Percentiles rank a stretch among this genome's conserved stretches.
Conservation (phyloP, 2,113 vertebrate species). For the Actinemys pallida region DNA sequence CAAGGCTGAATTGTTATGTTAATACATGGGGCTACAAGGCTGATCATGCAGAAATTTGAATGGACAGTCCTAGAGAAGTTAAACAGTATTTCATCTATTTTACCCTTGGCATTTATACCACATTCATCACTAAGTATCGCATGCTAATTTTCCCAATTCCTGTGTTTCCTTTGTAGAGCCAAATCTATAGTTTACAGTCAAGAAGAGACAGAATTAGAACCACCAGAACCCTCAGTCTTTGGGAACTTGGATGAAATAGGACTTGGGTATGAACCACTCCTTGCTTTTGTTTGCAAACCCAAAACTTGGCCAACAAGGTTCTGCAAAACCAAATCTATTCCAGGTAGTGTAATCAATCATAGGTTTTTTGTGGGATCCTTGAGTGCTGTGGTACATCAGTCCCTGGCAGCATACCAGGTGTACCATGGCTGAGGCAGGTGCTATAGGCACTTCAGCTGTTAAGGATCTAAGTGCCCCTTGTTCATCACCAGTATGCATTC, state of each 20-base stretch:
- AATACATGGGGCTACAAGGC: constrained; percentile 1
- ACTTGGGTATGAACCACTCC: neutral
- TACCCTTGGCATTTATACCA: constrained; percentile 1
- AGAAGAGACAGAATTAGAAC: neutral
- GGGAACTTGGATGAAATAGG: neutral
- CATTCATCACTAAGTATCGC: neutral
- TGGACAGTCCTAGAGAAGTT: neutral
- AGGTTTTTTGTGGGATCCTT: neutral
- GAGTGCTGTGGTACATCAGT: neutral
- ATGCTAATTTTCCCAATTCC: neutral
- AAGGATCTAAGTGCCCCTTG: neutral
- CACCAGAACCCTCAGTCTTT: neutral
- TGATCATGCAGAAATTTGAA: constrained; percentile 27
- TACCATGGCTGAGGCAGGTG: neutral
- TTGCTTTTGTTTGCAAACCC: neutral
- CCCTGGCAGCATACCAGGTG: neutral
- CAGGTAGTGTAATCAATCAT: neutral
- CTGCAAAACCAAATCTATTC: neutral
- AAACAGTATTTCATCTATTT: neutral
- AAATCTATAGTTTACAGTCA: neutral
- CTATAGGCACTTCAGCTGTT: neutral
- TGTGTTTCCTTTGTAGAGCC: constrained; percentile 8
- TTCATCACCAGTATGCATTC: neutral
- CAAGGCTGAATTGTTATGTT: neutral
- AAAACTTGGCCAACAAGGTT: neutral